phyloP scores from a whole-genome alignment of 2,797 vertebrate genomes.

The Gadopsis marmoratus region DNA sequence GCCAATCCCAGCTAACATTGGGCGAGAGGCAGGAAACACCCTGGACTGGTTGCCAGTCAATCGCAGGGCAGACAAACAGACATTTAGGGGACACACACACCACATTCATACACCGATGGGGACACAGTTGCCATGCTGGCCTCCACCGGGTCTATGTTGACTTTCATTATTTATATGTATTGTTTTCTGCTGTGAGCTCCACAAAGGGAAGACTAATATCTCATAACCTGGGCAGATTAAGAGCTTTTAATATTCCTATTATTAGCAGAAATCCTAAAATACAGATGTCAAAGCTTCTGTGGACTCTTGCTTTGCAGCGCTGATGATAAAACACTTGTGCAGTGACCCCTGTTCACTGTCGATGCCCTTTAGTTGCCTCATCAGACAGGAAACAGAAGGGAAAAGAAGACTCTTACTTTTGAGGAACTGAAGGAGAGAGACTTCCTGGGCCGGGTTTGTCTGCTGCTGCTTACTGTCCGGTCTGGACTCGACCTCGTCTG shows the following conservation, averaged over 20 bases:
- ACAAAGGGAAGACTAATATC: neutral
- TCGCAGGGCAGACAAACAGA: no score
- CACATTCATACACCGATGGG: no score
- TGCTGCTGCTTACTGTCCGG: slow-evolving; percentile 33
- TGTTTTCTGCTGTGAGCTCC: neutral
- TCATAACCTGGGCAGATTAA: neutral
- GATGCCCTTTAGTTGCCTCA: neutral
- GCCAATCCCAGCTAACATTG: no score
- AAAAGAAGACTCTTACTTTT: slow-evolving; percentile 84
- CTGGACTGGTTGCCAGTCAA: no score
- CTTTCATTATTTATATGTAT: no score
- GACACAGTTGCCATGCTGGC: no score
- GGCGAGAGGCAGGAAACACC: no score
- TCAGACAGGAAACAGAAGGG: slow-evolving; percentile 39
- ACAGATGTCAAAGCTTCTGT: neutral
- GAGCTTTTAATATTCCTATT: neutral
- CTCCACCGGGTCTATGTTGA: no score
- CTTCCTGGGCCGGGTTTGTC: slow-evolving; percentile 51
- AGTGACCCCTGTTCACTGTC: neutral
- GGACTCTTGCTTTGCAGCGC: neutral
- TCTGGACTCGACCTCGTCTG: slow-evolving; percentile 14
- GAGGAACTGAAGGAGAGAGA: slow-evolving; percentile 87
- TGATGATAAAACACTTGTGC: neutral
- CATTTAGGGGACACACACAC: no score
- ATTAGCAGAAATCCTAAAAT: neutral